These are phyloP conservation scores for Volucella bombylans DNA, from an alignment of 2,888 invertebrate species.

Conservation along the genomic window DNA sequence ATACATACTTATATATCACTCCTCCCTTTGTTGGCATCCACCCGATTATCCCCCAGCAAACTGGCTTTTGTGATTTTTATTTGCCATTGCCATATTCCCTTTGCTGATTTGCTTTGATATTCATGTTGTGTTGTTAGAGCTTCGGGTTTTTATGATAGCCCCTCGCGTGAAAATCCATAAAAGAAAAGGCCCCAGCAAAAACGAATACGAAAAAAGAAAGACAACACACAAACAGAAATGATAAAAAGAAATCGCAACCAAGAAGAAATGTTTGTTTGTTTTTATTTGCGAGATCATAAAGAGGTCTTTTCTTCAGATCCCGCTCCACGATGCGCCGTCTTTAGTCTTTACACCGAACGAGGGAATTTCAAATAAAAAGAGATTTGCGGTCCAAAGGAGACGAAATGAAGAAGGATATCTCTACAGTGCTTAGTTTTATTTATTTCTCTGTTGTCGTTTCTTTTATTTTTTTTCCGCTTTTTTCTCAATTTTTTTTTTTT, in stretches of 20 bases:
- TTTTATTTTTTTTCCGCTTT: constrained; percentile 18
- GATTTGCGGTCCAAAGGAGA: constrained; percentile 52
- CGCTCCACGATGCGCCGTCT: not conserved
- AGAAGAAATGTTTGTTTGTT: constrained; percentile 68
- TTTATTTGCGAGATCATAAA: constrained; percentile 70
- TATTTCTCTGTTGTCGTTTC: constrained; percentile 45
- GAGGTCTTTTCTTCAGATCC: not conserved
- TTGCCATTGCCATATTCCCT: constrained; percentile 18
- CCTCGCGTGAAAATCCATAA: constrained; percentile 61
- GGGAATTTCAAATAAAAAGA: constrained; percentile 44
- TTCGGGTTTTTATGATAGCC: constrained; percentile 60
- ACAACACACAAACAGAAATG: constrained; percentile 23
- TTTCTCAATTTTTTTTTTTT: constrained; percentile 41
- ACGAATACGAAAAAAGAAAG: not conserved
- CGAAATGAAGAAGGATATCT: constrained; percentile 45
- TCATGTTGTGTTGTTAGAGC: constrained; percentile 44
- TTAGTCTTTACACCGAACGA: constrained; percentile 20
- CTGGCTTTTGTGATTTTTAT: constrained; percentile 41
- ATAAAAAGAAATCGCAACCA: constrained; percentile 67
- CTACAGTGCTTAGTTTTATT: constrained; percentile 67
- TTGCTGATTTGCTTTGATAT: constrained; percentile 32
- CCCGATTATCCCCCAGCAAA: not conserved
- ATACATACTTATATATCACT: no score
- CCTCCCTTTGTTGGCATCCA: not conserved
- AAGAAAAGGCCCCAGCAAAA: constrained; percentile 33